Base-by-base conservation (phyloP, 2,113 vertebrate genomes). In the Nymphicus hollandicus region DNA sequence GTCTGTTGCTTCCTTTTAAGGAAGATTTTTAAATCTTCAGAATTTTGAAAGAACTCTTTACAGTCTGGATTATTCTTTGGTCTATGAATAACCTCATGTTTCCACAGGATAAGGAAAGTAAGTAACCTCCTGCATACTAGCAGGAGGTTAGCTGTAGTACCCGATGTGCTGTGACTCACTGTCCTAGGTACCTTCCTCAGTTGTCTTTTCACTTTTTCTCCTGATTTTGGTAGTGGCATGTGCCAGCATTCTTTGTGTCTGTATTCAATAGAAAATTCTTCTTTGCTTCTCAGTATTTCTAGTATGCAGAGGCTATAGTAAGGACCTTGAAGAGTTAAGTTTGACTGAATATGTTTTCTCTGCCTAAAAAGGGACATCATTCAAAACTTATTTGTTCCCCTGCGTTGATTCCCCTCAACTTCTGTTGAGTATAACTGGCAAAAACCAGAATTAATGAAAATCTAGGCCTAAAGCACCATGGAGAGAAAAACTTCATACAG, bases 391-490 rank as follows among this genome's bases (percentile, higher is more conserved):
- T 2, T 88, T 95, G 28, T 58, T 88, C 49, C 44, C 66, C 86
- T 94, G 58, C 82, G 58, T 91, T 61, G 53, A 44, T n/a, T 86
- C 33, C 47, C 58, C 24, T 82, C 27, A 49, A 49, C 27, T 91
- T 97, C 66, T 91, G 74, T 87, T 86, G 63, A 86, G 29, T 55
- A 60, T 55, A 95, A 81, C 84, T 79, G 69, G 66, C 66, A 86
- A 74, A 89, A 96, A 69, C 47, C 74, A 88, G 66, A 94, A 90
- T 77, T 91, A 86, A 47, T 3, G 3, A 77, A 87, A 87, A 65
- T 31, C n/a, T 60, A 27, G 35, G 16, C 86, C 52, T 95, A 28
- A 86, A 87, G 85, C 76, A 84, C 44, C 70, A 14, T 61, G 70
- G 2, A 4, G 86, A 65, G 83, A 79, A 58, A 90, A 92, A 27